phyloP scores from a whole-genome alignment of 2,113 vertebrate genomes.

The Oceanites oceanicus region DNA sequence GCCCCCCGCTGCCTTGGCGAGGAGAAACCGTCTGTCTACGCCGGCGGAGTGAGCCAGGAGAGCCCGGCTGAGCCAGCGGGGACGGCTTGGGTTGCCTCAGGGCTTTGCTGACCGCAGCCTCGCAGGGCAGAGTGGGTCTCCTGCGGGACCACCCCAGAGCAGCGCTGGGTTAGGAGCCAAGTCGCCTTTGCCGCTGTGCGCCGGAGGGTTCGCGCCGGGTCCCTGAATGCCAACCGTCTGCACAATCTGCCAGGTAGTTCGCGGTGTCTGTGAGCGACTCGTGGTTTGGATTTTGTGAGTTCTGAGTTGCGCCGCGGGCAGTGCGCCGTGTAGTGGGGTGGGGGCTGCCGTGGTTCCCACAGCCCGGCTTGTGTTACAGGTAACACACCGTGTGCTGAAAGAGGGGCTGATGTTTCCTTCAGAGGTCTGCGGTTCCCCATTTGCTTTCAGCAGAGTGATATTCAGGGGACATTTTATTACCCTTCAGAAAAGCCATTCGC shows the following conservation, averaged over 20 bases:
- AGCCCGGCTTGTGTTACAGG: background rate
- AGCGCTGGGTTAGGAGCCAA: background rate
- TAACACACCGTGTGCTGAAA: background rate
- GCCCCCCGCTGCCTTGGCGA: background rate
- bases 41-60: background rate
- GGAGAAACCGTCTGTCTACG: background rate
- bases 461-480: background rate
- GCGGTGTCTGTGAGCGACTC: background rate
- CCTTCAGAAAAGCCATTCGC: background rate
- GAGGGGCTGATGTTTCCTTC: background rate
- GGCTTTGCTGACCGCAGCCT: background rate
- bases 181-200: fast-evolving
- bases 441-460: background rate
- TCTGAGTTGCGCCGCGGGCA: background rate
- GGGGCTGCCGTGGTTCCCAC: background rate
- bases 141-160: fast-evolving
- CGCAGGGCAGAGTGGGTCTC: background rate
- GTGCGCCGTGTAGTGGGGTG: background rate
- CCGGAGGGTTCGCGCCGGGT: background rate
- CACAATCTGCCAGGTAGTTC: background rate
- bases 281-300: background rate
- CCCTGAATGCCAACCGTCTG: background rate
- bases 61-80: background rate
- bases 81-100: background rate
- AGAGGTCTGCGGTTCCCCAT: background rate